Base-by-base conservation (phyloP, 2,797 vertebrate genomes). In the Rhynchonycteris naso region DNA sequence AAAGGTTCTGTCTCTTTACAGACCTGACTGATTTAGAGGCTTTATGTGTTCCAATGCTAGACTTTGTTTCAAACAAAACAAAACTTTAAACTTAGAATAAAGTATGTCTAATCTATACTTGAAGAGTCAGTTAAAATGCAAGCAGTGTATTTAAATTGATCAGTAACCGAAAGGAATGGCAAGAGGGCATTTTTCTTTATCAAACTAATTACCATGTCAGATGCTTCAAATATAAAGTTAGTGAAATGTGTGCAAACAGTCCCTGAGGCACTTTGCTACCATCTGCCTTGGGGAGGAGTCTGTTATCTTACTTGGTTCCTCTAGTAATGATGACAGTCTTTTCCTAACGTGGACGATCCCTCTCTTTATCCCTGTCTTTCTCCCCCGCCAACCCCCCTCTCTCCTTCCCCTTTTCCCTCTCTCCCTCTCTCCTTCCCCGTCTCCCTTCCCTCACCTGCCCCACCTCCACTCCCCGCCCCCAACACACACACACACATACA, bases 41-140 rank as follows among this genome's bases (percentile, higher is more conserved):
- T 66, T 38, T 76, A 4, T 59, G 43, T 92, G 59, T 76, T n/a
- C 4, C 28, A 76, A 85, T 26, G 3, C 90, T 91, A 69, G 38
- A 58, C 59, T 61, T 50, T 81, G 5, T 47, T 91, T 13, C 84
- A 80, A 82, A 50, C 7, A 79, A 90, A 38, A 65, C 69, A 75
- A 66, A 88, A 63, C 4, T 4, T 19, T 22, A 52, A 38, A 54
- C 43, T 43, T 78, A 52, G 78, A 7, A 43, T 43, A 43, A 78
- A 59, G n/a, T n/a, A n/a, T 18, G 61, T 85, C 7, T 63, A 94
- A 90, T 88, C n/a, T 69, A 24, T 90, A 75, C 21, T 89, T 81
- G 3, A 89, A 88, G 76, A 90, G 56, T 33, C 59, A 90, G 90
- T 96, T 88, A 59, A 97, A 97, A 95, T 95, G 58, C 11, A 94